phyloP scores from a whole-genome alignment of 1,140 invertebrate genomes.

The Aphidius gifuensis region DNA sequence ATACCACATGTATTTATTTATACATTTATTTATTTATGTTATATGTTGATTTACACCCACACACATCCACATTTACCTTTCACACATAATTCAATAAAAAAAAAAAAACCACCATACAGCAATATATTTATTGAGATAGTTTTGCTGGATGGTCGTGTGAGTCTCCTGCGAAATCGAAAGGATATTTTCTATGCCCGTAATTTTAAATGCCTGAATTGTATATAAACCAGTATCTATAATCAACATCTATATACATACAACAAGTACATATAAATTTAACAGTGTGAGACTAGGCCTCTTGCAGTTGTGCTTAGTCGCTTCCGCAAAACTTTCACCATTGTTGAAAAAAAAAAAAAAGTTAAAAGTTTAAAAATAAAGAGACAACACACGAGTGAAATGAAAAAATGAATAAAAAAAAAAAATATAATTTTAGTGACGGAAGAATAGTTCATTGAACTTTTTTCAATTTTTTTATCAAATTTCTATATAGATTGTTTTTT shows the following conservation, averaged over 20 bases:
- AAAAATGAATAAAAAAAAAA: too few relatives aligned
- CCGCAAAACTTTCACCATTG: conserved; percentile 53
- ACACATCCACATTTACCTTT: not conserved
- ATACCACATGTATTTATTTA: too few relatives aligned
- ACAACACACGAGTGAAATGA: not conserved
- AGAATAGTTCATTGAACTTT: too few relatives aligned
- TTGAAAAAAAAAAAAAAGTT: conserved; percentile 34
- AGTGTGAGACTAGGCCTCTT: not conserved
- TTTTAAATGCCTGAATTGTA: not conserved
- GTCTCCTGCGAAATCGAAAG: conserved; percentile 26
- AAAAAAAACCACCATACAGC: too few relatives aligned
- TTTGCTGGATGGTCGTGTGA: not conserved
- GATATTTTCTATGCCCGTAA: conserved; percentile 17
- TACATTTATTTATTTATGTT: too few relatives aligned
- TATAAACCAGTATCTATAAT: not conserved
- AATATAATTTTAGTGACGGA: too few relatives aligned
- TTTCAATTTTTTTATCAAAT: too few relatives aligned
- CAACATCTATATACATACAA: not conserved
- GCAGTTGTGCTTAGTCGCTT: conserved; percentile 34
- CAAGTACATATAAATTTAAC: not conserved
- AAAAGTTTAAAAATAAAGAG: not conserved
- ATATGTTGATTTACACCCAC: not conserved
- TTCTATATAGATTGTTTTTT: too few relatives aligned
- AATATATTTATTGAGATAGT: too few relatives aligned
- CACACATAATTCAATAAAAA: not conserved